phyloP scores from a whole-genome alignment of 2,888 invertebrate genomes.

The Ormia ochracea region DNA sequence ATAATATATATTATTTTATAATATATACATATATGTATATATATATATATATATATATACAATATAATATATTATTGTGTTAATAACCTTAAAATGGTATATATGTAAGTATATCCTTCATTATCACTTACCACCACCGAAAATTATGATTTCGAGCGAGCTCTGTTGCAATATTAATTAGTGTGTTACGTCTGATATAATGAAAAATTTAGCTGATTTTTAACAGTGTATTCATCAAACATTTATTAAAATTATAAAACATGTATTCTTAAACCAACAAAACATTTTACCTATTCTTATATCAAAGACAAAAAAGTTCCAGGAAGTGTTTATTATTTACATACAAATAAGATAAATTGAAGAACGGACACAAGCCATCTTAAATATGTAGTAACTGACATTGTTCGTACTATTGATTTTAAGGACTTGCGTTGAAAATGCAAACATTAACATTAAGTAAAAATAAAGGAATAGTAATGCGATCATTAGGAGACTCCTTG shows the following conservation, averaged over 20 bases:
- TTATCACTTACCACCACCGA: neutral
- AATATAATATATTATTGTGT: too few relatives aligned
- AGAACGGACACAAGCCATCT: conserved; percentile 41
- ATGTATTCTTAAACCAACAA: conserved; percentile 60
- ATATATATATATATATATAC: too few relatives aligned
- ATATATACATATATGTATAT: too few relatives aligned
- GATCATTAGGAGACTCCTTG: neutral
- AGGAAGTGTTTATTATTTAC: conserved; percentile 37
- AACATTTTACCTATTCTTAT: conserved; percentile 62
- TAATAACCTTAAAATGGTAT: too few relatives aligned
- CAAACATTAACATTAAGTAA: neutral
- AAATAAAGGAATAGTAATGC: conserved; percentile 1
- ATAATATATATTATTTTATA: too few relatives aligned
- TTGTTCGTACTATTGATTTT: conserved; percentile 25
- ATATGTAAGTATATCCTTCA: too few relatives aligned
- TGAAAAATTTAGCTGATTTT: neutral
- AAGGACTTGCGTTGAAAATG: conserved; percentile 10
- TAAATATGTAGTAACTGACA: conserved; percentile 48
- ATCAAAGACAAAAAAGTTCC: conserved; percentile 23
- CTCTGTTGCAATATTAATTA: neutral
- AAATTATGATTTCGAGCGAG: neutral
- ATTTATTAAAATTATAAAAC: conserved; percentile 61
- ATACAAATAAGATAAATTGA: conserved; percentile 38
- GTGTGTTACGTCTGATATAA: neutral
- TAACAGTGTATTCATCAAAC: conserved; percentile 53